These are phyloP conservation scores for Sinonovacula constricta DNA, from an alignment of 1,140 invertebrate genomes.

Conservation along the genomic window DNA sequence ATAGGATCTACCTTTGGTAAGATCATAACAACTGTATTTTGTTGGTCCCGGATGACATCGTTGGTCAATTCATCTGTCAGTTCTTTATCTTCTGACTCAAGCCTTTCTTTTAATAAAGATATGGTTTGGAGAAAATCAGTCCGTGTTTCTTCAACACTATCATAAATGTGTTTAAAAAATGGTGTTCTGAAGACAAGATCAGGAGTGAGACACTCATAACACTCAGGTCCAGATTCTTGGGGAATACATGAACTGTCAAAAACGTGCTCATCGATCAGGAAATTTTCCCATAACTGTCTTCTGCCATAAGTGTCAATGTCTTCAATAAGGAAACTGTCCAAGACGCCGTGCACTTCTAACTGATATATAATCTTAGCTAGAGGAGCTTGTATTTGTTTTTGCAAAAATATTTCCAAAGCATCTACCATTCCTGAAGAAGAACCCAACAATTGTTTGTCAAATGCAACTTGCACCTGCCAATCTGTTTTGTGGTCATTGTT, in stretches of 20 bases:
- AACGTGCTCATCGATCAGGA: background rate
- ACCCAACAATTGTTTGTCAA: conserved; percentile 12
- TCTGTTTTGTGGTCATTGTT: background rate
- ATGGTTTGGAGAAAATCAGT: conserved; percentile 1
- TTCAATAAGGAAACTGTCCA: conserved; percentile 24
- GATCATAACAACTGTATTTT: background rate
- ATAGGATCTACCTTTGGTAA: background rate
- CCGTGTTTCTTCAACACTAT: conserved; percentile 24
- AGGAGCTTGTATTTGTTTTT: conserved; percentile 1
- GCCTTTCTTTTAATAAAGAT: conserved; percentile 13
- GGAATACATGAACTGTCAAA: conserved; percentile 16
- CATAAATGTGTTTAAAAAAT: conserved; percentile 8
- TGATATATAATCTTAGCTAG: conserved; percentile 34
- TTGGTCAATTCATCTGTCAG: conserved; percentile 18
- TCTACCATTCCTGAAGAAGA: conserved; percentile 16
- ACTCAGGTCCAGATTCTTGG: conserved; percentile 24
- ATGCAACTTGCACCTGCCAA: conserved; percentile 35
- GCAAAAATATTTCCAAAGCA: conserved; percentile 27
- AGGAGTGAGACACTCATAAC: conserved; percentile 27
- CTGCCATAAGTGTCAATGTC: background rate
- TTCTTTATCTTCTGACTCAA: conserved; percentile 11
- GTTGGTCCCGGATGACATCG: conserved; percentile 7
- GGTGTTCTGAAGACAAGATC: conserved; percentile 20
- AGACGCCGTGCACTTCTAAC: conserved; percentile 12
- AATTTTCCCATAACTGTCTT: conserved; percentile 2